Percentiles rank a stretch among this genome's conserved stretches.
Evolutionary conservation across 2,113 vertebrate genomes (phyloP).

Genomic region (Grammomys surdaster): DNA sequence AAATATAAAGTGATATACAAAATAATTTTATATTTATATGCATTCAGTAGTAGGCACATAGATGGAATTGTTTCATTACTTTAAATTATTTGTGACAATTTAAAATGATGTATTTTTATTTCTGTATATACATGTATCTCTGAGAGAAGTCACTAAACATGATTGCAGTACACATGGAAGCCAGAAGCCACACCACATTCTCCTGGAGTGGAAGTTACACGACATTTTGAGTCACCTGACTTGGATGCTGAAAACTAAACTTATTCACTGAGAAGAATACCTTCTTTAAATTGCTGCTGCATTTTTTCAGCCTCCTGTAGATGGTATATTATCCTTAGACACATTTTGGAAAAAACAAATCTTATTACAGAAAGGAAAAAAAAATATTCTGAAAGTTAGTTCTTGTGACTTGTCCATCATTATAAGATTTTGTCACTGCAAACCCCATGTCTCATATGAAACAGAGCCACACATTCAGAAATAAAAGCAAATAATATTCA

Average conservation of each 20-base stretch:
- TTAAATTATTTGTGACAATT: not conserved
- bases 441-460: not conserved
- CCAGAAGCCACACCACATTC: not conserved
- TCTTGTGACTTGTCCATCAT: not conserved
- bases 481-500: not conserved
- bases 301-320: not conserved
- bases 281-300: not conserved
- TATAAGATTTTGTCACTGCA: not conserved
- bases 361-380: not conserved
- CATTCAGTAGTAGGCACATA: not conserved
- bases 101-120: not conserved
- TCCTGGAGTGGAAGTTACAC: not conserved
- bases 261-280: not conserved
- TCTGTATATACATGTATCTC: not conserved
- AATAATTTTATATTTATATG: not conserved
- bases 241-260: not conserved
- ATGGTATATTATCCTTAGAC: not conserved
- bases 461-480: not conserved
- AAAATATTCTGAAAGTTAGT: not conserved
- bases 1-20: not conserved
- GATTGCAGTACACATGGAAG: not conserved
- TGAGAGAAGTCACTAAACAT: not conserved
- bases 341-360: slow-evolving; percentile 8
- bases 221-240: not conserved
- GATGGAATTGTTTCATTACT: not conserved